Evolutionary conservation across 2,888 invertebrate genomes (phyloP).

Genomic region (Leucophenga montana): DNA sequence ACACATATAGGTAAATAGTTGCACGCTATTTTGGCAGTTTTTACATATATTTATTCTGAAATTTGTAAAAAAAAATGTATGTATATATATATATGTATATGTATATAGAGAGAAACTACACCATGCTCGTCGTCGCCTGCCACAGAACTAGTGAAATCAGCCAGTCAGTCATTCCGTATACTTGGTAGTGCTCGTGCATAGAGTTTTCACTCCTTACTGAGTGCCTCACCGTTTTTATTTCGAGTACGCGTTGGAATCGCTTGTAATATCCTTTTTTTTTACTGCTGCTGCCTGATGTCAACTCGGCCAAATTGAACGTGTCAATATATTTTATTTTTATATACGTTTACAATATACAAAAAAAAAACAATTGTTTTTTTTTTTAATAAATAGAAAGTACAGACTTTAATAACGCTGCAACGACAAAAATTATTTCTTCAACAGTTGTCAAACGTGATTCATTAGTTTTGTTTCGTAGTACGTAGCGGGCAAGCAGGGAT

Average conservation of each 20-base stretch:
- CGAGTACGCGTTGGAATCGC: no score
- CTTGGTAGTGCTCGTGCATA: no score
- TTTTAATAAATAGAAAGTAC: neutral
- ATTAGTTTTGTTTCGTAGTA: conserved; percentile 38
- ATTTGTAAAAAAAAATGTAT: no score
- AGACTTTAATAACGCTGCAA: neutral
- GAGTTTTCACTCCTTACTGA: no score
- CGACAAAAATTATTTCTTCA: neutral
- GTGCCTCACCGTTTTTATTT: no score
- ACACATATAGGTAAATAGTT: conserved; percentile 61
- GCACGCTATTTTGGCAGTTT: conserved; percentile 52
- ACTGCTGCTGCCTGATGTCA: neutral
- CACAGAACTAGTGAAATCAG: no score
- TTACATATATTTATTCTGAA: no score
- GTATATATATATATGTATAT: no score
- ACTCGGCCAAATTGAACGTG: neutral
- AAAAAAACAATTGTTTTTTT: neutral
- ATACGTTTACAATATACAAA: neutral
- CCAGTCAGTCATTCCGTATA: neutral
- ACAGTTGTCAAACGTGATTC: conserved; percentile 43
- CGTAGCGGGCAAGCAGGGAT: conserved; percentile 18
- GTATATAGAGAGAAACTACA: no score
- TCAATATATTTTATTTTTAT: conserved; percentile 1
- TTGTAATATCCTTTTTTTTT: neutral
- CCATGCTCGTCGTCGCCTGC: no score